Percentiles rank a stretch among this genome's conserved stretches.
phyloP scores from a whole-genome alignment of 2,888 invertebrate species.

The Oligia fasciuncula region DNA sequence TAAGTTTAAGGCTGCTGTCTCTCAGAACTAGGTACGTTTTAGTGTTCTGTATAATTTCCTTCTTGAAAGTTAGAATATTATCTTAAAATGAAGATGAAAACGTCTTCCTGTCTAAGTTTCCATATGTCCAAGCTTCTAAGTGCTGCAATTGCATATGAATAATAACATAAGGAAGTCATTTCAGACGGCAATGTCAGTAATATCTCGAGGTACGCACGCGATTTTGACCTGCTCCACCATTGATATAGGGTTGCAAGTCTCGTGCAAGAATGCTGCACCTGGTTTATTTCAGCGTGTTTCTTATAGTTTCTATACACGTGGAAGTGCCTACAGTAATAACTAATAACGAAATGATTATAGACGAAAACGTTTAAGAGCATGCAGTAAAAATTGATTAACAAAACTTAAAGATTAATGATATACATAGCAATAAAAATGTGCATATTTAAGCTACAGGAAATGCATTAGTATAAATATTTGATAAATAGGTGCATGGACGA shows the following conservation, averaged over 20 bases:
- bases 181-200: conserved; percentile 51
- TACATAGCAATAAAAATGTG: background rate
- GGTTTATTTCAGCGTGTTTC: conserved; percentile 46
- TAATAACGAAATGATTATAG: conserved; percentile 45
- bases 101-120: conserved; percentile 16
- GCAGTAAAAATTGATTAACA: background rate
- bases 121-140: conserved; percentile 35
- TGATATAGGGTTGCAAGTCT: conserved; percentile 50
- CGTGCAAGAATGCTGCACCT: conserved; percentile 28
- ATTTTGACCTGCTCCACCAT: conserved; percentile 33
- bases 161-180: conserved; percentile 59
- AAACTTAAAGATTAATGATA: background rate
- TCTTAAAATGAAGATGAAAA: conserved; percentile 18
- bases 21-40: background rate
- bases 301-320: conserved; percentile 41
- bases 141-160: conserved; percentile 50
- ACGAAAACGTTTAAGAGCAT: conserved; percentile 30
- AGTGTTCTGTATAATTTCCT: background rate
- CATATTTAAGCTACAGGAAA: conserved; percentile 19
- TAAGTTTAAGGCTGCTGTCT: conserved; percentile 24
- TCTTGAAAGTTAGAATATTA: conserved; percentile 1
- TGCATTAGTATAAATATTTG: background rate
- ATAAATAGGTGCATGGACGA: conserved; percentile 24
- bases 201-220: conserved; percentile 21
- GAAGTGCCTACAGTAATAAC: conserved; percentile 39